These are phyloP conservation scores for Ageneiosus marmoratus DNA, from an alignment of 2,113 vertebrate species.

Conservation along the genomic window DNA sequence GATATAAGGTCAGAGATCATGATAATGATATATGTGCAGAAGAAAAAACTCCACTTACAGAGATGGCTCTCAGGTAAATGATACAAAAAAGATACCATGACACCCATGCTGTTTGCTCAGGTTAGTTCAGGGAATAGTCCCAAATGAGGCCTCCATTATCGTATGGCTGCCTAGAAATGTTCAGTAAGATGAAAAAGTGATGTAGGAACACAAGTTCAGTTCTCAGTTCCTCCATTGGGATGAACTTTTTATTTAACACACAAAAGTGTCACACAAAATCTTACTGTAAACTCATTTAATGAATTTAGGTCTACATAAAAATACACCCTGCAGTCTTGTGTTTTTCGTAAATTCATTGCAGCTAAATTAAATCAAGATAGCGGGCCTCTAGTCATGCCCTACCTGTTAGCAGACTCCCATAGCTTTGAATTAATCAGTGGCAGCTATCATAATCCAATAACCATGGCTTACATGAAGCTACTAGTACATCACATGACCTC, in stretches of 20 bases:
- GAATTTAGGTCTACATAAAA: neutral
- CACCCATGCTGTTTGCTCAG: neutral
- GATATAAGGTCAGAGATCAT: slow-evolving; percentile 20
- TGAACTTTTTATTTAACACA: neutral
- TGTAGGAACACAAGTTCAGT: neutral
- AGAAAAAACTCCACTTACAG: slow-evolving; percentile 18
- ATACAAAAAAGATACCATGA: slow-evolving; percentile 29
- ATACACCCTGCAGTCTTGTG: slow-evolving; percentile 44
- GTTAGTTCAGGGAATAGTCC: neutral
- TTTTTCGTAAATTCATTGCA: slow-evolving; percentile 43
- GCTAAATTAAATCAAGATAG: slow-evolving; percentile 54
- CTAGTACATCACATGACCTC: slow-evolving; percentile 10
- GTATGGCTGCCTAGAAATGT: neutral
- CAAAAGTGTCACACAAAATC: slow-evolving; percentile 2
- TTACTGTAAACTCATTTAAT: neutral
- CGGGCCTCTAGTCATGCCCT: slow-evolving; percentile 48
- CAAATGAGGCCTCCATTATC: neutral
- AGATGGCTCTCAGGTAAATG: slow-evolving; percentile 3
- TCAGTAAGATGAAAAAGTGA: neutral
- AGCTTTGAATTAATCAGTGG: slow-evolving; percentile 32
- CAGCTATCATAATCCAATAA: slow-evolving; percentile 25
- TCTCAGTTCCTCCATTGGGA: neutral
- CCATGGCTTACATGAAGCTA: slow-evolving; percentile 16
- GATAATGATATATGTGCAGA: neutral
- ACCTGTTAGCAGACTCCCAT: slow-evolving; percentile 43